These are phyloP conservation scores for Novumbra hubbsi DNA, from an alignment of 2,797 vertebrate species.

Conservation along the genomic window DNA sequence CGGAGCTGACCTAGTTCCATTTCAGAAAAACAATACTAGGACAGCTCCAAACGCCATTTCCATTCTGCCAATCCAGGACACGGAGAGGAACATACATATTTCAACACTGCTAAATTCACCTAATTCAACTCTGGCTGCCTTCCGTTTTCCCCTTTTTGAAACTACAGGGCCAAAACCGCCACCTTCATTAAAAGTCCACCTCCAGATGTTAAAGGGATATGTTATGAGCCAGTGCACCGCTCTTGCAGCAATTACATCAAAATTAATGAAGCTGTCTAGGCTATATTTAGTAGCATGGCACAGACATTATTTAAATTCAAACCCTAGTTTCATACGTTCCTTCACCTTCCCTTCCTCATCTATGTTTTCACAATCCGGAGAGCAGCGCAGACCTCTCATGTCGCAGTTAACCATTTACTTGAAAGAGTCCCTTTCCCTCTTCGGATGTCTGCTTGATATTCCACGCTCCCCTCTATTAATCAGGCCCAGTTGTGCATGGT, in stretches of 20 bases:
- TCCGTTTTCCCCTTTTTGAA: neutral
- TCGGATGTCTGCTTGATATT: neutral
- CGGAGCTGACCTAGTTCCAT: slow-evolving; percentile 40
- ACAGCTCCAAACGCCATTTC: slow-evolving; percentile 16
- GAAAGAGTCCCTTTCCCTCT: neutral
- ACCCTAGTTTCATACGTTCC: neutral
- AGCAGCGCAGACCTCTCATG: neutral
- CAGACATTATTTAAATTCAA: neutral
- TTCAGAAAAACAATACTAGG: slow-evolving; percentile 29
- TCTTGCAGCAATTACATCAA: neutral
- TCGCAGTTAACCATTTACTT: neutral
- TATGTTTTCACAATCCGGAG: neutral
- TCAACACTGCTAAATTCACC: slow-evolving; percentile 4
- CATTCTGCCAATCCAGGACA: slow-evolving; percentile 16
- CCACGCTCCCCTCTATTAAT: neutral
- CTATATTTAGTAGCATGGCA: neutral
- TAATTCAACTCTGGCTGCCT: neutral
- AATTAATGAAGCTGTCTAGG: neutral
- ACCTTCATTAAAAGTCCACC: slow-evolving; percentile 23
- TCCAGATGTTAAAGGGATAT: slow-evolving; percentile 45
- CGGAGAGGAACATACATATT: slow-evolving; percentile 24
- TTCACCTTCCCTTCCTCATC: neutral
- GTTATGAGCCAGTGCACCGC: slow-evolving; percentile 28
- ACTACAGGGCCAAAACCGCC: neutral
- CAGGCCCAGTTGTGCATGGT: neutral